Conservation (phyloP, 2,797 vertebrate species). For the Bucorvus abyssinicus region DNA sequence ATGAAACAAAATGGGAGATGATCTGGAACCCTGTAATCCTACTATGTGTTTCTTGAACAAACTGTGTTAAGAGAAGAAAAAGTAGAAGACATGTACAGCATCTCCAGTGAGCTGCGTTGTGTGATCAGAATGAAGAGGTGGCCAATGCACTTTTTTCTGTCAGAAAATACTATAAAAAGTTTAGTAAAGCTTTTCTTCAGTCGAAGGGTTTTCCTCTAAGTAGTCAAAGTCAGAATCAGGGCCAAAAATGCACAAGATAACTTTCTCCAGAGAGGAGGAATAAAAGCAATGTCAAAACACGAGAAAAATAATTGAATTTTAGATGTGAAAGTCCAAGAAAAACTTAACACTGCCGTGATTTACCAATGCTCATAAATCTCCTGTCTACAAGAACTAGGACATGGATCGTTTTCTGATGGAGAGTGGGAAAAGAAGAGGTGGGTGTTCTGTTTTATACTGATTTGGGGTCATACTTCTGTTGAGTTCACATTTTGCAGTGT, state of each 20-base stretch:
- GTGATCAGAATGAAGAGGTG: neutral
- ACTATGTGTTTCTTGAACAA: neutral
- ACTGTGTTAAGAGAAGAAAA: fast-evolving
- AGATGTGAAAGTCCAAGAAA: neutral
- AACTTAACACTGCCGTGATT: neutral
- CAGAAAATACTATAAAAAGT: neutral
- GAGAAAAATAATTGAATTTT: neutral
- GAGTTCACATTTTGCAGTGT: neutral
- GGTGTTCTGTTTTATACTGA: neutral
- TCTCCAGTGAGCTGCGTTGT: neutral
- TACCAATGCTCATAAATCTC: neutral
- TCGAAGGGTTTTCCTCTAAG: neutral
- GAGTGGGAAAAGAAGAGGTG: neutral
- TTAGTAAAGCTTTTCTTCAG: neutral
- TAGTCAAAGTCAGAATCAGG: neutral
- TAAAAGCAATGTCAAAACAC: neutral
- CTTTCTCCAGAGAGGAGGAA: neutral
- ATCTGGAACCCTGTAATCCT: neutral
- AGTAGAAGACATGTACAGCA: neutral
- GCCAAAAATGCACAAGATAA: neutral
- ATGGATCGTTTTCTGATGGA: neutral
- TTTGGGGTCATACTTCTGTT: neutral
- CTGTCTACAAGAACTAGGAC: neutral
- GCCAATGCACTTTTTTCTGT: neutral
- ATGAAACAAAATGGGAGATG: neutral